These are phyloP conservation scores for Vulpes lagopus DNA, from an alignment of 2,113 vertebrate genomes.

Conservation along the genomic window DNA sequence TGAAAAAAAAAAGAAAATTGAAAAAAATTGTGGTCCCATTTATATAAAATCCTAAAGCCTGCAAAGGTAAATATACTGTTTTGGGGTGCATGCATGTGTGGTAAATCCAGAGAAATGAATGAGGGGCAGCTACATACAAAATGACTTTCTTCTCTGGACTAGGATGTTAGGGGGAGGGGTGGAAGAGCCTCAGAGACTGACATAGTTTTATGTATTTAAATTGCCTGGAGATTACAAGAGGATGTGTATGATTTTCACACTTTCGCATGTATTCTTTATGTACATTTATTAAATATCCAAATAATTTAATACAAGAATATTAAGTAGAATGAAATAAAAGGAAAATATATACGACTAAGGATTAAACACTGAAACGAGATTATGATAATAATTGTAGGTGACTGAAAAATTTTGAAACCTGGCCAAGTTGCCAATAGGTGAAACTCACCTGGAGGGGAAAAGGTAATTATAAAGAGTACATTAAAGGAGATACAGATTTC, in stretches of 20 bases:
- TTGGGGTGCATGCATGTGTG: fast-evolving
- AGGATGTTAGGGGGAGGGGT: fast-evolving
- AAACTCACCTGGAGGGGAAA: neutral
- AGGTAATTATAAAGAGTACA: neutral
- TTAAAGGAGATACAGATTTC: neutral
- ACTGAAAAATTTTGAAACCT: neutral
- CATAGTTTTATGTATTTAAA: neutral
- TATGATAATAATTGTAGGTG: neutral
- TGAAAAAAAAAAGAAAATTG: neutral
- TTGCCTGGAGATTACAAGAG: neutral
- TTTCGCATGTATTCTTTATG: neutral
- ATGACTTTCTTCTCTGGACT: neutral
- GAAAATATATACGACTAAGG: neutral
- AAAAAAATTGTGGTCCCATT: neutral
- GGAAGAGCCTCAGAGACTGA: no score
- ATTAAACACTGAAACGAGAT: neutral
- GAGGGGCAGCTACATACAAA: neutral
- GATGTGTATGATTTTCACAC: neutral
- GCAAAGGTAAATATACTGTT: neutral
- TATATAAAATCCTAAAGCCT: neutral
- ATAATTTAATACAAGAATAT: neutral
- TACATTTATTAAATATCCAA: neutral
- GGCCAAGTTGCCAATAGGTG: neutral
- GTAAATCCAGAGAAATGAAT: neutral
- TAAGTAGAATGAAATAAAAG: neutral